phyloP scores from a whole-genome alignment of 2,113 vertebrate species.

The Elaphurus davidianus region DNA sequence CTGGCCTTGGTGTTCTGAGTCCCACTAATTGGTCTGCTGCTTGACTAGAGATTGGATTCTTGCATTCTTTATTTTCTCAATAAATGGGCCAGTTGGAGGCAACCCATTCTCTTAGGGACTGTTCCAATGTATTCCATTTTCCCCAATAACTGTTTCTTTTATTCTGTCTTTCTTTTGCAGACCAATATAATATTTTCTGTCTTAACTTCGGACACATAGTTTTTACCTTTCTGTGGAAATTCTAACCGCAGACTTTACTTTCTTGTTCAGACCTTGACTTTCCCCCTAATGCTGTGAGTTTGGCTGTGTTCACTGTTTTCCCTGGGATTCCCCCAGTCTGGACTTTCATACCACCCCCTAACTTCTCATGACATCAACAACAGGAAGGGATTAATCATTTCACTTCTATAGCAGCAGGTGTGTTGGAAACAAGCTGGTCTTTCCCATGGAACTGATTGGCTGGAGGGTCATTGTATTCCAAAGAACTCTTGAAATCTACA shows the following conservation, averaged over 20 bases:
- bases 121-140: not conserved
- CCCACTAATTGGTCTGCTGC: not conserved
- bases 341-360: not conserved
- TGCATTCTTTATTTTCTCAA: not conserved
- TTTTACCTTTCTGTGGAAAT: not conserved
- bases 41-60: not conserved
- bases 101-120: not conserved
- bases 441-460: not conserved
- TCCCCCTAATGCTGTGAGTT: not conserved
- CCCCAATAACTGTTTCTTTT: not conserved
- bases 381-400: conserved; percentile 36
- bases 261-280: not conserved
- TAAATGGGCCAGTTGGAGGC: not conserved
- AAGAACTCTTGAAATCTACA: not conserved
- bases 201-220: not conserved
- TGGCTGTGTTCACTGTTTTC: not conserved
- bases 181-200: not conserved
- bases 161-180: not conserved
- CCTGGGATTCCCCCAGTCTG: not conserved
- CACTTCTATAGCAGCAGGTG: not conserved
- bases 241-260: not conserved
- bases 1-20: not conserved
- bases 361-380: not conserved
- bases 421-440: not conserved
- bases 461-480: not conserved